Conservation (phyloP, 2,113 vertebrate genomes). For the Pleuronectes platessa region DNA sequence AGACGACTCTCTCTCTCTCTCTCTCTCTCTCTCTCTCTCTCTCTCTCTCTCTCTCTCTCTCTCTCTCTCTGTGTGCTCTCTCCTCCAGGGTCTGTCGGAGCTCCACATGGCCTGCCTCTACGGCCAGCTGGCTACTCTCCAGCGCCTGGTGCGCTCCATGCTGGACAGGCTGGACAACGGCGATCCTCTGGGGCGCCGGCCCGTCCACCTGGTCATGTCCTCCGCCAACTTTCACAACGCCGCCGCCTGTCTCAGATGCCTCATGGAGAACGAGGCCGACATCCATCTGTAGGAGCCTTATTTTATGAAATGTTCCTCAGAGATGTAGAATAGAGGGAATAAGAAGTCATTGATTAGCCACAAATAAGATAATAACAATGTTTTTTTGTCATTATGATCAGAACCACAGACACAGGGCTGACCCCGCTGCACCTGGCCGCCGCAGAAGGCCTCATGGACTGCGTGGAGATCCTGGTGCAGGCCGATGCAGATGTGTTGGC, state of each 20-base stretch:
- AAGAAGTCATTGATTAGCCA: too few species aligned
- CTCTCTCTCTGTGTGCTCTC: background rate
- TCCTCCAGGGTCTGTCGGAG: constrained; percentile 55
- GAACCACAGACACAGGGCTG: constrained; percentile 60
- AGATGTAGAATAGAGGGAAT: too few species aligned
- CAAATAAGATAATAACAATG: too few species aligned
- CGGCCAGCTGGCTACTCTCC: constrained; percentile 53
- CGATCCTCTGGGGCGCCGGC: constrained; percentile 54
- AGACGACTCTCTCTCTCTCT: background rate
- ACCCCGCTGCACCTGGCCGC: constrained; percentile 79
- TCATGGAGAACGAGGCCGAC: constrained; percentile 72
- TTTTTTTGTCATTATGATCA: constrained; percentile 7
- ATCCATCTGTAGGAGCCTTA: constrained; percentile 61
- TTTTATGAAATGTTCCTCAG: background rate
- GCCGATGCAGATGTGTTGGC: constrained; percentile 67
- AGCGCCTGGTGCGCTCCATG: constrained; percentile 52
- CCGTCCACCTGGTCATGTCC: constrained; percentile 75
- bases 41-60: background rate
- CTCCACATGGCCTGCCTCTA: constrained; percentile 72
- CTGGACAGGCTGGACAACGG: constrained; percentile 48
- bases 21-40: background rate
- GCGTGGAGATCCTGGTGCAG: constrained; percentile 55
- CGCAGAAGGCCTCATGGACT: constrained; percentile 71
- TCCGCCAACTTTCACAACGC: constrained; percentile 41
- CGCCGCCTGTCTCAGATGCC: constrained; percentile 59